Percentiles rank a stretch among this genome's conserved stretches.
Conservation (phyloP, 2,888 invertebrate species). For the Rhingia campestris region DNA sequence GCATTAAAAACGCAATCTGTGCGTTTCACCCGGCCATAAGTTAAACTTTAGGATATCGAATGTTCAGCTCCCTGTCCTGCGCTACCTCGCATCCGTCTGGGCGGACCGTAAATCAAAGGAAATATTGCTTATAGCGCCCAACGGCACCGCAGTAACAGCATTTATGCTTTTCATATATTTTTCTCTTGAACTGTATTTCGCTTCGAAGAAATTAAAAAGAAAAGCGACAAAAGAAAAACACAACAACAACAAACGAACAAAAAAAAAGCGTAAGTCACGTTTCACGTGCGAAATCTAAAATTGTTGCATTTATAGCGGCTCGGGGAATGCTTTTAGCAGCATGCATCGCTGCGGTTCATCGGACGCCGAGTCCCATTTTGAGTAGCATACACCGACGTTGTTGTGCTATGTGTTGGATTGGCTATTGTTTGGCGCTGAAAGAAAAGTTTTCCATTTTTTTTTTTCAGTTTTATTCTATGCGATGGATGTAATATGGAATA, state of each 20-base stretch:
- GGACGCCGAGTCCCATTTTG: conserved; percentile 57
- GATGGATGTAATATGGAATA: conserved; percentile 38
- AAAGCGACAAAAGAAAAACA: background rate
- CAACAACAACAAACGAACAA: no score
- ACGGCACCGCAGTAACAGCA: background rate
- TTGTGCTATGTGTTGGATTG: conserved; percentile 22
- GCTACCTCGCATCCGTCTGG: background rate
- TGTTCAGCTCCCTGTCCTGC: background rate
- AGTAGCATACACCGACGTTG: conserved; percentile 23
- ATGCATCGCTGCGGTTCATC: conserved; percentile 65
- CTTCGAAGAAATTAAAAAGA: conserved; percentile 24
- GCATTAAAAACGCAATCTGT: conserved; percentile 47
- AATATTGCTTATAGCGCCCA: conserved; percentile 17
- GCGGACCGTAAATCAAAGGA: conserved; percentile 42
- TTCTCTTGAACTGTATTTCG: conserved; percentile 4
- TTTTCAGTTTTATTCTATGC: conserved; percentile 1
- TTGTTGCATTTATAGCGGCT: conserved; percentile 65
- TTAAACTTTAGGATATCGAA: conserved; percentile 32
- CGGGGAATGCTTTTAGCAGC: conserved; percentile 46
- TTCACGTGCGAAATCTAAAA: conserved; percentile 64
- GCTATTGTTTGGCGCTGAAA: conserved; percentile 59
- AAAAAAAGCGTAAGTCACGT: conserved; percentile 53
- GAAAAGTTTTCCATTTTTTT: conserved; percentile 33
- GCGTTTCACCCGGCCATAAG: conserved; percentile 40
- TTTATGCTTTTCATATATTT: conserved; percentile 1